phyloP scores from a whole-genome alignment of 1,140 invertebrate genomes.

The Reticulitermes speratus region DNA sequence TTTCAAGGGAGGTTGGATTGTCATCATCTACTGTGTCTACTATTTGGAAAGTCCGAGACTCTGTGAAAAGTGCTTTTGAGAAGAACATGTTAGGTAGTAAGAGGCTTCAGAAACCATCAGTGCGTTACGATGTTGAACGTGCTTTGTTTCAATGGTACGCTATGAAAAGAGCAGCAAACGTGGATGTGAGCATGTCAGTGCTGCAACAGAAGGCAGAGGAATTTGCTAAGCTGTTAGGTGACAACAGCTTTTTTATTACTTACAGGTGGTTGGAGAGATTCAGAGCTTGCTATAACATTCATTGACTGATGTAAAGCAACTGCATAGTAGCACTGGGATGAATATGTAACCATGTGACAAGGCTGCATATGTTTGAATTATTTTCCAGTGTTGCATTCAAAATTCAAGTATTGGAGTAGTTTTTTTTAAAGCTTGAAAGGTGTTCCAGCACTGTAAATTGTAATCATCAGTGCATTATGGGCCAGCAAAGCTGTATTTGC shows the following conservation, averaged over 20 bases:
- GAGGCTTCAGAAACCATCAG: background rate
- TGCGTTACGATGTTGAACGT: background rate
- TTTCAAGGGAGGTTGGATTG: background rate
- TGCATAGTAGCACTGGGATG: too few relatives aligned
- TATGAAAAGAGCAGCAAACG: background rate
- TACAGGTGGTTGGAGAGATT: slow-evolving; percentile 1
- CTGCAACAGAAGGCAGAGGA: background rate
- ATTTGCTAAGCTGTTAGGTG: background rate
- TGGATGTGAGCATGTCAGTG: background rate
- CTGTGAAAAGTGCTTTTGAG: background rate
- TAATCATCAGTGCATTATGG: too few relatives aligned
- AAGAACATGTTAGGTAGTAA: slow-evolving; percentile 6
- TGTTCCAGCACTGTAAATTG: too few relatives aligned
- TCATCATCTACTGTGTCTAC: slow-evolving; percentile 5
- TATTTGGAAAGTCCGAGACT: background rate
- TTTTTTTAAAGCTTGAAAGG: too few relatives aligned
- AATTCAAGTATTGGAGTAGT: too few relatives aligned
- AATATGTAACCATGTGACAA: too few relatives aligned
- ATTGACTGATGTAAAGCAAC: too few relatives aligned
- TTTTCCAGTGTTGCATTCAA: too few relatives aligned
- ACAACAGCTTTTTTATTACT: background rate
- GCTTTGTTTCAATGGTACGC: background rate
- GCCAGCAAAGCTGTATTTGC: too few relatives aligned
- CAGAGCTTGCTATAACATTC: background rate
- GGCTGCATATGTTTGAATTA: too few relatives aligned